phyloP scores from a whole-genome alignment of 2,797 vertebrate species.

The Pampus argenteus region DNA sequence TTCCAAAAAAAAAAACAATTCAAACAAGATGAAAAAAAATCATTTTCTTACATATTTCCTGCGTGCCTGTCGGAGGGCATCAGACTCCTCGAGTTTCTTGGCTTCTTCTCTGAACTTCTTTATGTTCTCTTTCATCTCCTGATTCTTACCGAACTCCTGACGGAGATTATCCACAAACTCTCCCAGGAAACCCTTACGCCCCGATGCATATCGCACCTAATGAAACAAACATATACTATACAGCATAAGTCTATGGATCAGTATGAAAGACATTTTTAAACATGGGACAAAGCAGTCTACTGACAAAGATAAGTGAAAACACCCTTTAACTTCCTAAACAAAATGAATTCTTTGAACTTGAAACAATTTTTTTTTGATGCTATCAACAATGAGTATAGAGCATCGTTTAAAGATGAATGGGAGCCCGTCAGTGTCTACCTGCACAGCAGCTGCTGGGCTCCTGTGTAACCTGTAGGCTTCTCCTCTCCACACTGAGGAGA shows the following conservation, averaged over 20 bases:
- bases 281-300: not conserved
- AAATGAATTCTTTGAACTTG: not conserved
- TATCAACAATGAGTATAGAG: not conserved
- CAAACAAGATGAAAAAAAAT: not conserved
- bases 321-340: not conserved
- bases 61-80: constrained; percentile 90
- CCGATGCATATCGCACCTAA: constrained; percentile 80
- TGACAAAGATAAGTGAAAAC: not conserved
- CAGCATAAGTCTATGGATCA: not conserved
- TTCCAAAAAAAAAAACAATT: not conserved
- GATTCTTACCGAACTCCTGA: constrained; percentile 92
- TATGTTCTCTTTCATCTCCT: constrained; percentile 94
- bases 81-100: constrained; percentile 91
- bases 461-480: constrained; percentile 61
- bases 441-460: constrained; percentile 62
- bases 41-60: constrained; percentile 90
- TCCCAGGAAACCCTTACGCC: constrained; percentile 90
- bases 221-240: not conserved
- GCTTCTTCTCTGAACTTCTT: constrained; percentile 93
- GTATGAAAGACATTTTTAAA: not conserved
- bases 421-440: constrained; percentile 63
- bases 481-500: constrained; percentile 62
- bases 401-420: not conserved
- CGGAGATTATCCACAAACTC: constrained; percentile 93
- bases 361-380: not conserved